A percentile compares a stretch with the other conserved stretches of the same genome.
Evolutionary conservation across 1,140 invertebrate genomes (phyloP).

Genomic region (Drosophila fuyamai): DNA sequence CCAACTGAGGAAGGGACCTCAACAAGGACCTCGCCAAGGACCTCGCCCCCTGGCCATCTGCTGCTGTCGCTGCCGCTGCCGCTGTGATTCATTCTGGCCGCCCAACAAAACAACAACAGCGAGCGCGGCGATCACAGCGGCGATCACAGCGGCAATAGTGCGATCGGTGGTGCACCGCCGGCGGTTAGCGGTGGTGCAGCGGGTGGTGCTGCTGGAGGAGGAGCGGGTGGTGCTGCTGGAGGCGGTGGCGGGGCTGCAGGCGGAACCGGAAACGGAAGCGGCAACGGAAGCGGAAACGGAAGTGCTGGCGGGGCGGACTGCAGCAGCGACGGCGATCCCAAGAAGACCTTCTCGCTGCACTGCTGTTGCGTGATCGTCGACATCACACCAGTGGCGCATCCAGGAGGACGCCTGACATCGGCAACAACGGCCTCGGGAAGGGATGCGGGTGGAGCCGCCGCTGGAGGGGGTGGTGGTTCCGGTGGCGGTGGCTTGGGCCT

Average conservation of each 20-base stretch:
- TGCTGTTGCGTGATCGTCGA: slow-evolving; percentile 85
- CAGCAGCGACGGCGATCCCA: slow-evolving; percentile 68
- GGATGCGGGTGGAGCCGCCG: slow-evolving; percentile 74
- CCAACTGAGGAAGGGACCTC: slow-evolving; percentile 30
- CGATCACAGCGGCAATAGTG: slow-evolving; percentile 46
- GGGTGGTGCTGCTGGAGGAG: slow-evolving; percentile 4
- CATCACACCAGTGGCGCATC: slow-evolving; percentile 84
- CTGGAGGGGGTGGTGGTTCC: slow-evolving; percentile 74
- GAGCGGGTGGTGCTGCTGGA: slow-evolving; percentile 3
- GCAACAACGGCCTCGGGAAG: slow-evolving; percentile 85
- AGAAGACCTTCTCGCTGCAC: slow-evolving; percentile 84
- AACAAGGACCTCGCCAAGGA: slow-evolving; percentile 6
- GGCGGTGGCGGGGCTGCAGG: slow-evolving; percentile 7
- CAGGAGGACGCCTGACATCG: slow-evolving; percentile 80
- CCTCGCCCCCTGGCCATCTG: slow-evolving; percentile 7
- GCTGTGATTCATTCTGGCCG: slow-evolving; percentile 84
- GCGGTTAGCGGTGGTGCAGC: slow-evolving; percentile 18
- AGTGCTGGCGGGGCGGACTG: slow-evolving; percentile 37
- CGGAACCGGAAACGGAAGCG: slow-evolving; percentile 5
- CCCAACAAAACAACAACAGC: slow-evolving; percentile 77
- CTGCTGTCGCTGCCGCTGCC: slow-evolving; percentile 38
- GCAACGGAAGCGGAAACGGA: slow-evolving; percentile 15
- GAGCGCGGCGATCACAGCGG: slow-evolving; percentile 55
- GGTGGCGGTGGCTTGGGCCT: slow-evolving; percentile 81
- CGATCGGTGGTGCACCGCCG: slow-evolving; percentile 39